Evolutionary conservation across 2,797 vertebrate species (phyloP), one percentile per base, ranked within the genome.

Genomic region (Merluccius polli): DNA sequence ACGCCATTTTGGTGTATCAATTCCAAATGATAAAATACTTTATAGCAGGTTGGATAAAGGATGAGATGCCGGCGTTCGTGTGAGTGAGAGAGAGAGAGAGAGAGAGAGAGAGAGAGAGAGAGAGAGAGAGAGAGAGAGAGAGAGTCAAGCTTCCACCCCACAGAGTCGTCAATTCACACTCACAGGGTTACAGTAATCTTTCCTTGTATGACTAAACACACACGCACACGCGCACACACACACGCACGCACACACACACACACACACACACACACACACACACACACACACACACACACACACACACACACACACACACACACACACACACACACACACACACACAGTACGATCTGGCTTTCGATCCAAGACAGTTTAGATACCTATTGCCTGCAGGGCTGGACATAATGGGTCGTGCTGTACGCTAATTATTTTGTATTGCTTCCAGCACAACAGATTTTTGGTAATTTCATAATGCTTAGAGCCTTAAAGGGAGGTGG

Each of bases 121-220:
- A 75, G 74, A 75, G 41, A 75, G 30, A 35, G 38, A 75, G 4
- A 70, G 18, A 70, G 16, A 48, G 13, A 31, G 74, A 31, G 36
- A 75, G 35, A 70, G 27, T 33, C 6, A 75, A 13, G 33, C 21
- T 21, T 18, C 0, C 30, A 70, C 29, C 38, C 13, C 8, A 0
- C 44, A 48, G 27, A 4, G 6, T 12, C 24, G 15, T 10, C 48
- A 75, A 73, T 33, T 12, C 41, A 29, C 21, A 75, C 73, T 48
- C 75, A 79, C 4, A 59, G 24, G 72, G 68, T 71, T 32, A 71
- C 63, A 32, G 72, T 59, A 2, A 32, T 18, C 2, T 8, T 72
- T 1, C n/a, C 13, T 7, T 21, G 27, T 27, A 59, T 10, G 16
- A 71, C 36, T 18, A 32, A 68, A 15, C 78, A 75, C 75, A 72